phyloP scores from a whole-genome alignment of 1,140 invertebrate genomes.

The Sycophila sp. region DNA sequence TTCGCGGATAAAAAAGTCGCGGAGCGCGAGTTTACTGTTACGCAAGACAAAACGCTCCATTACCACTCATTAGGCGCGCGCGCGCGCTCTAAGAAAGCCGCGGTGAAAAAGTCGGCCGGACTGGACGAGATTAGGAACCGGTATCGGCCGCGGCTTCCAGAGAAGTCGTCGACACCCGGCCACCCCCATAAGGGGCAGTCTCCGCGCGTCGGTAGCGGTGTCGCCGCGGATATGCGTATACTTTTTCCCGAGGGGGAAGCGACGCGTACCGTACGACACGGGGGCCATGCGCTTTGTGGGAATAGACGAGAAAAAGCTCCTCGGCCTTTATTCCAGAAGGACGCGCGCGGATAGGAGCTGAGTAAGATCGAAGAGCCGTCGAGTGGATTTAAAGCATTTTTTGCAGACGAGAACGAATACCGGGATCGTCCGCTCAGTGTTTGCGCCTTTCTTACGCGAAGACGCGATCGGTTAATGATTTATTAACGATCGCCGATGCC shows the following conservation, averaged over 20 bases:
- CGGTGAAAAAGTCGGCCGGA: background rate
- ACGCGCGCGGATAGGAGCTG: too few species aligned
- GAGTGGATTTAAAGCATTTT: background rate
- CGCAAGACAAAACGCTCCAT: conserved; percentile 22
- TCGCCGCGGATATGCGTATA: background rate
- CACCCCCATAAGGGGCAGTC: conserved; percentile 33
- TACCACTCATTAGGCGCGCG: conserved; percentile 24
- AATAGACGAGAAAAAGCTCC: background rate
- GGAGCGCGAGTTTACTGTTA: conserved; percentile 30
- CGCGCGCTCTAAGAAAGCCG: background rate
- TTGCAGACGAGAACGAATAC: background rate
- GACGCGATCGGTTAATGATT: too few species aligned
- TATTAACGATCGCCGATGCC: background rate
- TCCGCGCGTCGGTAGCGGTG: background rate
- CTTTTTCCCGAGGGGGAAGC: background rate
- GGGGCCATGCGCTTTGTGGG: conserved; percentile 4
- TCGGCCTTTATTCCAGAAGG: background rate
- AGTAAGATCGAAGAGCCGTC: too few species aligned
- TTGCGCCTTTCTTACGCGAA: conserved; percentile 8
- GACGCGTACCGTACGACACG: conserved; percentile 7
- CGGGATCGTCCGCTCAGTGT: too few species aligned
- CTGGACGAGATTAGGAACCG: conserved; percentile 31
- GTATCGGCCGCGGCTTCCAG: conserved; percentile 5
- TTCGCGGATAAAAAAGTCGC: conserved; percentile 2
- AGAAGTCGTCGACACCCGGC: background rate